phyloP scores from a whole-genome alignment of 2,113 vertebrate species.

The Gymnorhina tibicen region DNA sequence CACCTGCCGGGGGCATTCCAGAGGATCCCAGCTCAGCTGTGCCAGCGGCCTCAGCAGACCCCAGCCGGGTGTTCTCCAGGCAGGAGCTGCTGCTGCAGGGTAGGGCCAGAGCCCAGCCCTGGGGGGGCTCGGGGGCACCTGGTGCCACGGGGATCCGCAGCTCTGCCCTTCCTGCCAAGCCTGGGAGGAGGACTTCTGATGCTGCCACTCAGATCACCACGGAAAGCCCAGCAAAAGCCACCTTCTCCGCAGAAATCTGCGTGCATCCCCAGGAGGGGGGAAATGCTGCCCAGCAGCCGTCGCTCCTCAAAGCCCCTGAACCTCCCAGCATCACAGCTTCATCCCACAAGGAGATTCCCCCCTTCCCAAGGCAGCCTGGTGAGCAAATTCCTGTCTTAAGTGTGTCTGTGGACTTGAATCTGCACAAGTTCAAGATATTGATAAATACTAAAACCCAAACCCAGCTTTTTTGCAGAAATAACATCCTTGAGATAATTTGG shows the following conservation, averaged over 20 bases:
- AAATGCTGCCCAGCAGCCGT: accelerated
- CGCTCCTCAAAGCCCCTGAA: not conserved
- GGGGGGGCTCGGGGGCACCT: not conserved
- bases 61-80: not conserved
- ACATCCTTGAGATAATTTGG: not conserved
- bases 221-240: slow-evolving; percentile 29
- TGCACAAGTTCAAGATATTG: not conserved
- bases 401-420: accelerated
- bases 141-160: not conserved
- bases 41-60: not conserved
- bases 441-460: not conserved
- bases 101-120: not conserved
- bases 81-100: slow-evolving; percentile 46
- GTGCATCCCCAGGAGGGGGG: not conserved
- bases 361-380: slow-evolving; percentile 46
- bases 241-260: slow-evolving; percentile 66
- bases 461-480: not conserved
- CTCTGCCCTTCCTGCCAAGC: not conserved
- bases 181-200: slow-evolving; percentile 32
- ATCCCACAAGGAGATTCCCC: not conserved
- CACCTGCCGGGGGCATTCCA: not conserved
- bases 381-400: not conserved
- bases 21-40: slow-evolving; percentile 5
- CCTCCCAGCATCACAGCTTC: not conserved
- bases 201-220: slow-evolving; percentile 72